Percentiles rank a stretch among this genome's conserved stretches.
Conservation (phyloP, 2,113 vertebrate genomes). For the Ellobius talpinus region DNA sequence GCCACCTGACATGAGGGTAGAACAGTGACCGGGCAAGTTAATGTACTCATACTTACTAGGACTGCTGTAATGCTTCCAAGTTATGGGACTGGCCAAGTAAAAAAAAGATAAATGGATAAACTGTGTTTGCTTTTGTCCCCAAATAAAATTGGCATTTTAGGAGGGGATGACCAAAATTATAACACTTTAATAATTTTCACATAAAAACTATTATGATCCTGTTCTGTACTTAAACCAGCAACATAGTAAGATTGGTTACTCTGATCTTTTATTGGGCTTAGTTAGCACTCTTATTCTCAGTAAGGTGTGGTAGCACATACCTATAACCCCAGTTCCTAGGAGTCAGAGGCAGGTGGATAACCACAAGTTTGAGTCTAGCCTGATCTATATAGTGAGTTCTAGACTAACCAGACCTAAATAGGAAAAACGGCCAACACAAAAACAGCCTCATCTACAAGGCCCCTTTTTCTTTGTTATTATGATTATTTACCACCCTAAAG, state of each 20-base stretch:
- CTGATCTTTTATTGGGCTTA: background rate
- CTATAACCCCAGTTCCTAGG: background rate
- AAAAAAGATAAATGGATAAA: background rate
- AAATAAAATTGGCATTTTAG: conserved; percentile 30
- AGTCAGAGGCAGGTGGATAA: background rate
- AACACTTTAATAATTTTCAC: background rate
- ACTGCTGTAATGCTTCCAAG: conserved; percentile 6
- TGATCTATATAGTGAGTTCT: background rate
- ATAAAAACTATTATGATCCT: background rate
- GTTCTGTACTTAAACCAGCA: conserved; percentile 12
- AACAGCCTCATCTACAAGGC: background rate
- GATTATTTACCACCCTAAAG: background rate
- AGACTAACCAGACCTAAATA: background rate
- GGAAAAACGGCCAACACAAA: background rate
- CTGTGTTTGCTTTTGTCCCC: background rate
- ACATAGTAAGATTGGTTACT: background rate
- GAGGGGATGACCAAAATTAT: background rate
- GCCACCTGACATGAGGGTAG: background rate
- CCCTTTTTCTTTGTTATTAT: background rate
- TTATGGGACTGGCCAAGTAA: background rate
- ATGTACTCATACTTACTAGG: background rate
- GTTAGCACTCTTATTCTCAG: background rate
- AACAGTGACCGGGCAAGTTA: background rate
- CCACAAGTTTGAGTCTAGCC: background rate
- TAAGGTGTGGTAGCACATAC: background rate